A percentile compares a stretch with the other conserved stretches of the same genome.
phyloP scores from a whole-genome alignment of 1,140 invertebrate genomes.

The Branchinecta lynchi region DNA sequence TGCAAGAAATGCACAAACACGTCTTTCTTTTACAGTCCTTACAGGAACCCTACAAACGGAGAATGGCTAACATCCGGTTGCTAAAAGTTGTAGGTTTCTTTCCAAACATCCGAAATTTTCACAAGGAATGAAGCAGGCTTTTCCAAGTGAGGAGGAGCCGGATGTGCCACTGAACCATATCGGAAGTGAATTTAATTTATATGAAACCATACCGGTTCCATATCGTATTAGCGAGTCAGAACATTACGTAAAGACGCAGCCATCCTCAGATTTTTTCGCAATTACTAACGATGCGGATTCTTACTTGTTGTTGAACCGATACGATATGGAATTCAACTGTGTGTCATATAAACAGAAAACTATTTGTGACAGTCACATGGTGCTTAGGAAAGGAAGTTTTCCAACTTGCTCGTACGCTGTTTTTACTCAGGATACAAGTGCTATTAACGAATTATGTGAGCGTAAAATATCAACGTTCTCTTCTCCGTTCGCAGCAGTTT shows the following conservation, averaged over 20 bases:
- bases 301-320: neutral
- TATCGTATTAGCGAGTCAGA: neutral
- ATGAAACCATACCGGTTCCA: neutral
- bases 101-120: too few relatives aligned
- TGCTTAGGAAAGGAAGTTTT: neutral
- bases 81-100: too few relatives aligned
- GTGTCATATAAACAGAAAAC: neutral
- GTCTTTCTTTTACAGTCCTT: too few relatives aligned
- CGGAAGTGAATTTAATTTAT: neutral
- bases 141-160: too few relatives aligned
- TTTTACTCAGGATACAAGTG: neutral
- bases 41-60: too few relatives aligned
- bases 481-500: too few relatives aligned
- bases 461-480: too few relatives aligned
- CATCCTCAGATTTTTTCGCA: neutral
- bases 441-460: too few relatives aligned
- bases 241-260: neutral
- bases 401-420: neutral
- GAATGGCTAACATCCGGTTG: too few relatives aligned
- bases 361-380: neutral
- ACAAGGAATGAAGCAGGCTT: too few relatives aligned
- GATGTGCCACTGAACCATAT: neutral
- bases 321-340: conserved; percentile 1
- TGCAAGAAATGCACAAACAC: too few relatives aligned
- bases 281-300: neutral